Base-by-base conservation (phyloP, 2,888 invertebrate species). In the Leptinotarsa juncta region DNA sequence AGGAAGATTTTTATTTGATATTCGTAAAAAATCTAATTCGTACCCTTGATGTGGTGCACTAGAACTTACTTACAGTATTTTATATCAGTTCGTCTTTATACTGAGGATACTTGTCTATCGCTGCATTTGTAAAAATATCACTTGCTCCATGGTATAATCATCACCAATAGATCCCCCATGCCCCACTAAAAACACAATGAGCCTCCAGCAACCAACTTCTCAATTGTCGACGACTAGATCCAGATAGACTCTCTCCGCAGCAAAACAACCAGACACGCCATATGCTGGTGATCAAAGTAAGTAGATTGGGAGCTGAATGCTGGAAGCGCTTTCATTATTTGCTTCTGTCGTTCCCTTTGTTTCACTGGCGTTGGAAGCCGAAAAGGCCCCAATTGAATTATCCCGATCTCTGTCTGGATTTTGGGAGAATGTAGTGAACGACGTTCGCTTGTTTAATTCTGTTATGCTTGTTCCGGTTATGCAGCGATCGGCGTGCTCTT, bases 311-410 rank as follows among this genome's bases (percentile, higher is more conserved):
- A 51, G 57, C 57, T 57, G 57, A 53, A 57, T 57, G 57, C 57
- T 57, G 10, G 57, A 4, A 57, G 57, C 57, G 57, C 57, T 57
- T 23, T 23, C 57, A 57, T 57, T 57, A 57, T 57, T 57, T 57
- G 57, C 57, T 57, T 20, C 57, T 23, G 57, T 57, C 57, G 20
- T 57, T 57, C 15, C 57, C 57, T 57, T 57, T 57, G 57, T 57
- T 57, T 23, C 57, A 15, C 23, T 23, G 20, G 57, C 57, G 18
- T 23, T 20, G 57, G 57, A 57, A 57, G 57, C 57, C 23, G 20
- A 57, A 57, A 57, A 57, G 57, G 57, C 57, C 15, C 57, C 57
- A 57, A 57, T 57, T 23, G 57, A 57, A 57, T 57, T 57, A 57
- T 57, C 26, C 57, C 57, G 57, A 57, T 23, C 57, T 57, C n/a